A percentile compares a stretch with the other conserved stretches of the same genome.
These are phyloP conservation scores for Talpa occidentalis DNA, from an alignment of 2,113 vertebrate species.

Conservation along the genomic window DNA sequence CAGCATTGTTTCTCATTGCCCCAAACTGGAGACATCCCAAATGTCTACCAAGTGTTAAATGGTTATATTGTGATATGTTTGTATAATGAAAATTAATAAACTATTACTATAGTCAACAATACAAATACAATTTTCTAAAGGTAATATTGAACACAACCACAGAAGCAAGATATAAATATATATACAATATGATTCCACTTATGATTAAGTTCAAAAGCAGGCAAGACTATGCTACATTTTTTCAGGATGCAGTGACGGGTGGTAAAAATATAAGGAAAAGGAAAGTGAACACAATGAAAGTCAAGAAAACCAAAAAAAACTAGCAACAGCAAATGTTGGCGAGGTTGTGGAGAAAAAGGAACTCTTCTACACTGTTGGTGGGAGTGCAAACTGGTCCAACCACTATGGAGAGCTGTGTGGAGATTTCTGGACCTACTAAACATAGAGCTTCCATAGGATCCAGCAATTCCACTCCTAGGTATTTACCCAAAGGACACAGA, in stretches of 20 bases:
- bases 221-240: neutral
- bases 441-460: too few relatives aligned
- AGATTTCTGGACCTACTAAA: too few relatives aligned
- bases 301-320: neutral
- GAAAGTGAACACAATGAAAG: neutral
- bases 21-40: slow-evolving; percentile 1
- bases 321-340: too few relatives aligned
- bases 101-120: neutral
- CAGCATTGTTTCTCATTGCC: neutral
- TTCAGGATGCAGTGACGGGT: neutral
- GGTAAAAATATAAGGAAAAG: neutral
- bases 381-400: too few relatives aligned
- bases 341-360: too few relatives aligned
- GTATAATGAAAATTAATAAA: slow-evolving; percentile 22
- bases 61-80: neutral
- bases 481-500: too few relatives aligned
- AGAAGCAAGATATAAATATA: neutral
- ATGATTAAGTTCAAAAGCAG: neutral
- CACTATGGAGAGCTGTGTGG: too few relatives aligned
- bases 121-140: slow-evolving; percentile 5
- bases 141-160: neutral
- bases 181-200: neutral
- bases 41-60: neutral
- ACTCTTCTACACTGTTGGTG: too few relatives aligned
- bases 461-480: too few relatives aligned